Conservation (phyloP, 1,140 invertebrate species). For the Polyergus mexicanus region DNA sequence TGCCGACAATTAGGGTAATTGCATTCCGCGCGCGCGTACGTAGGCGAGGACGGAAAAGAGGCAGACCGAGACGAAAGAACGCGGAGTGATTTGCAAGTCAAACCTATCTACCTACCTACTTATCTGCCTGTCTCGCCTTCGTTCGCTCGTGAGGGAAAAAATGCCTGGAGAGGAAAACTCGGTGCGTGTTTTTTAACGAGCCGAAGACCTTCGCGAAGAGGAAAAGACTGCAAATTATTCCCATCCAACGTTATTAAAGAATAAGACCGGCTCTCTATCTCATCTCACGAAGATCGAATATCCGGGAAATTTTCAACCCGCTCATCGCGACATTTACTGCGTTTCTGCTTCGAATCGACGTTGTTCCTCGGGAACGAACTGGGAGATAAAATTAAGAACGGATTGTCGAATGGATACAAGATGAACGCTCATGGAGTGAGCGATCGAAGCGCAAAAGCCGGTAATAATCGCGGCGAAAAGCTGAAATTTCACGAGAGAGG, state of each 20-base stretch:
- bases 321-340: background rate
- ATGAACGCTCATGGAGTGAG: background rate
- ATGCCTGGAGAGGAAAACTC: constrained; percentile 22
- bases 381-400: background rate
- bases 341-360: background rate
- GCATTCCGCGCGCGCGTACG: constrained; percentile 74
- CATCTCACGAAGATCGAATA: background rate
- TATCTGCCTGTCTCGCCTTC: constrained; percentile 10
- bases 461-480: constrained; percentile 8
- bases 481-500: constrained; percentile 11
- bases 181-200: constrained; percentile 55
- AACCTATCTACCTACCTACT: constrained; percentile 53
- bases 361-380: background rate
- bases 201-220: constrained; percentile 29
- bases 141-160: constrained; percentile 6
- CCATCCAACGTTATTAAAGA: constrained; percentile 40
- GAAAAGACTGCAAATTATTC: constrained; percentile 61
- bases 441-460: background rate
- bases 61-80: constrained; percentile 64
- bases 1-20: constrained; percentile 80
- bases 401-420: background rate
- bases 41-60: constrained; percentile 65
- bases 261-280: background rate
- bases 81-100: constrained; percentile 76
- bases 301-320: background rate